Conservation (phyloP, 2,888 invertebrate species). For the Drosophila silvestris region DNA sequence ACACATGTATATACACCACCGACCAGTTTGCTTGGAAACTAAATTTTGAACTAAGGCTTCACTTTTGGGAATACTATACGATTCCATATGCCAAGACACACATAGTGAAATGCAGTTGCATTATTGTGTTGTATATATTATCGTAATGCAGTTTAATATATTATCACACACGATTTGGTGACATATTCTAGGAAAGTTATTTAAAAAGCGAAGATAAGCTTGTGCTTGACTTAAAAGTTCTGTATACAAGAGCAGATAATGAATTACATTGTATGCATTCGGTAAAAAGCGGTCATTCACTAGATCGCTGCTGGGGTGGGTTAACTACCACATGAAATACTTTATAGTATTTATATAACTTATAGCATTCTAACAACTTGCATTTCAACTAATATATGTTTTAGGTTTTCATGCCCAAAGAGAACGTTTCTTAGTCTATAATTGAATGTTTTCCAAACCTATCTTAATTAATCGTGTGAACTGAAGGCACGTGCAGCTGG, state of each 20-base stretch:
- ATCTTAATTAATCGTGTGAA: not conserved
- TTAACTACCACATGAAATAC: not conserved
- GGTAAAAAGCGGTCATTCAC: accelerated
- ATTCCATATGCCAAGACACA: not conserved
- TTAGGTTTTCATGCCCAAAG: not conserved
- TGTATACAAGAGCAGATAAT: not conserved
- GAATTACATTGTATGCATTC: not conserved
- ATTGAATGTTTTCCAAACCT: not conserved
- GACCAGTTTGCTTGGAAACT: not conserved
- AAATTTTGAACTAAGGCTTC: not conserved
- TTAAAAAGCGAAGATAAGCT: not conserved
- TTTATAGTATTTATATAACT: not conserved
- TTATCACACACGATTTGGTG: not conserved
- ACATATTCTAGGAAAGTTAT: not conserved
- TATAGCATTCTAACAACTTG: not conserved
- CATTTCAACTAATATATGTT: not conserved
- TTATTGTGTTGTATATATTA: not conserved
- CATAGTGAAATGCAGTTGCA: not conserved
- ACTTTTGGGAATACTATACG: not conserved
- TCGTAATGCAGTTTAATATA: not conserved
- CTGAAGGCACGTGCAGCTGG: not conserved
- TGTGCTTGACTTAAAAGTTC: not conserved
- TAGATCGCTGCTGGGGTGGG: not conserved
- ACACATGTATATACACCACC: not conserved
- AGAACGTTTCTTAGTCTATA: not conserved